phyloP scores from a whole-genome alignment of 2,888 invertebrate genomes.

The Embidobia sp. region DNA sequence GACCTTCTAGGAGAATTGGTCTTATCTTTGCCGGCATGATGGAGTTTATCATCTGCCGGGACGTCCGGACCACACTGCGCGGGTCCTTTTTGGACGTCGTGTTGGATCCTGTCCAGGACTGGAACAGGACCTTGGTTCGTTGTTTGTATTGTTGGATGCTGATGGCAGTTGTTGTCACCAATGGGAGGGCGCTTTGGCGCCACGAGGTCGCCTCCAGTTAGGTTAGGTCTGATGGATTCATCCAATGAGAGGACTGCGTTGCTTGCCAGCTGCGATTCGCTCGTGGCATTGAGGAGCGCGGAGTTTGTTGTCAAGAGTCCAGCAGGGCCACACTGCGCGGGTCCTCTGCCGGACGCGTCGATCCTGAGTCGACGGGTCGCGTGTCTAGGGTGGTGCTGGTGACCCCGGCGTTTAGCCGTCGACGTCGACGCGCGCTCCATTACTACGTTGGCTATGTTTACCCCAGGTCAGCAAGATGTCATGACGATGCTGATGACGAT shows the following conservation, averaged over 20 bases:
- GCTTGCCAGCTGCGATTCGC: constrained; percentile 41
- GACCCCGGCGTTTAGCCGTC: constrained; percentile 78
- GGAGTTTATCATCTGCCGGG: neutral
- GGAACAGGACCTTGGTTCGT: neutral
- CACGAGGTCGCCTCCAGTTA: constrained; percentile 49
- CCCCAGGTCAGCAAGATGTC: constrained; percentile 73
- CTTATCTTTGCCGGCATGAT: constrained; percentile 5
- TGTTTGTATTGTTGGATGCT: constrained; percentile 16
- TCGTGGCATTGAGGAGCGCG: constrained; percentile 18
- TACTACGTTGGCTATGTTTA: neutral
- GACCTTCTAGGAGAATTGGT: constrained; percentile 22
- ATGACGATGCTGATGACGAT: constrained; percentile 82
- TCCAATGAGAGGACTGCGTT: constrained; percentile 48
- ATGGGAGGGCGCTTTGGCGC: constrained; percentile 35
- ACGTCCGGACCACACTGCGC: constrained; percentile 80
- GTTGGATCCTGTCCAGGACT: constrained; percentile 9
- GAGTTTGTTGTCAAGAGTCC: constrained; percentile 58
- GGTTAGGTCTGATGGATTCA: constrained; percentile 55
- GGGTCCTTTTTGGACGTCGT: constrained; percentile 73
- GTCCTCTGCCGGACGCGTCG: constrained; percentile 76
- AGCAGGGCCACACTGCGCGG: constrained; percentile 81
- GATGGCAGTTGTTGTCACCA: constrained; percentile 6
- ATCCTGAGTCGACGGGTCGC: constrained; percentile 77
- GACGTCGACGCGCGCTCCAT: constrained; percentile 77
- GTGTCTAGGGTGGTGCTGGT: constrained; percentile 80